Evolutionary conservation across 2,797 vertebrate genomes (phyloP), one percentile per base, ranked within the genome.

Genomic region (Gallinago nigripennis): DNA sequence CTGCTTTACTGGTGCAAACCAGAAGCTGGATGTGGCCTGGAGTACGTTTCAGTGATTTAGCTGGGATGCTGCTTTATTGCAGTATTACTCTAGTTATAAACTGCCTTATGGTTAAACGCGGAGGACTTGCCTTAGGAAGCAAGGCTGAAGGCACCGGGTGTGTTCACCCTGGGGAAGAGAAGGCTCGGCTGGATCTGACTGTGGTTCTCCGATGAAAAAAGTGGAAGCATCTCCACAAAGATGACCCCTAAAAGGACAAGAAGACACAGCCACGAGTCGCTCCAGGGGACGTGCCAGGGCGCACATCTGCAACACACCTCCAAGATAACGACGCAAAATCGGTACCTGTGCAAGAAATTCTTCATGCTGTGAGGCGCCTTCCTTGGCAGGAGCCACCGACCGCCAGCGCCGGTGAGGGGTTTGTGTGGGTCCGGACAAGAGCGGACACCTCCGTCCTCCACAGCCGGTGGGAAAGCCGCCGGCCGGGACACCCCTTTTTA

Each of bases 251-350:
- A 28, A 23, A 31, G 45, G 41, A 27, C 20, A 37, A 57, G 58
- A 27, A 37, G 46, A 15, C 51, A 68, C 10, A 18, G 17, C 16
- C 46, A 7, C 31, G 2, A 5, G 43, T 12, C 0, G 0, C 23
- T 50, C 30, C 64, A 63, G 33, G 64, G 31, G 24, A 18, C 4
- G 5, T 5, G 27, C 51, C 20, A 8, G 35, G 9, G 4, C 33
- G n/a, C 21, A 8, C 23, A 6, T 24, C 53, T 33, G 70, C 30
- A 33, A 5, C 50, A 53, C 57, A 8, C 8, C 30, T 27, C 16
- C 33, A 23, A n/a, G 8, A 6, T 14, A 75, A 61, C 1, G 21
- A 27, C 17, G 16, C 45, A 54, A n/a, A 65, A 30, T 12, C 4
- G 6, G 14, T 46, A 7, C 0, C 24, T 8, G 9, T 8, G 45